phyloP scores from a whole-genome alignment of 2,888 invertebrate species.

The Athrips mouffetella region DNA sequence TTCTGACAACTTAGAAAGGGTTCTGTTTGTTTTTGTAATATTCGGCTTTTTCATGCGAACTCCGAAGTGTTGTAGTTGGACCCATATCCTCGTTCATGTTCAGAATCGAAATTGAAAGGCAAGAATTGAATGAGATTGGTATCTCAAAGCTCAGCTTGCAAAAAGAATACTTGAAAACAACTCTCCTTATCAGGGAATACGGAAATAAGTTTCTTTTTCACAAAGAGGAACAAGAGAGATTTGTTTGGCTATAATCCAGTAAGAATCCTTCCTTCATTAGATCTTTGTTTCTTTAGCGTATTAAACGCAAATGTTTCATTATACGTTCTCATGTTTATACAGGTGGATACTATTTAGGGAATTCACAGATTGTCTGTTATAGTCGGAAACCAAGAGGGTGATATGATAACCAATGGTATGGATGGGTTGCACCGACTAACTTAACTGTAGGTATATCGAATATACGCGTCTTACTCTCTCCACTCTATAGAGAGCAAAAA shows the following conservation, averaged over 20 bases:
- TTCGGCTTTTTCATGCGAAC: no score
- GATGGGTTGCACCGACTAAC: no score
- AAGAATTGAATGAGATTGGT: neutral
- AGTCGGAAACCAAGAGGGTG: no score
- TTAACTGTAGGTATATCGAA: no score
- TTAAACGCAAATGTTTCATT: no score
- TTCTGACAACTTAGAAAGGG: no score
- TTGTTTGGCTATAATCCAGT: conserved; percentile 60
- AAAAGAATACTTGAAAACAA: conserved; percentile 33
- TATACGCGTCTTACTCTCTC: no score
- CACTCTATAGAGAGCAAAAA: no score
- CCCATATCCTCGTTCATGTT: neutral
- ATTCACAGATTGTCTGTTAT: no score
- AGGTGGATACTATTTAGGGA: neutral
- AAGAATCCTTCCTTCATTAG: conserved; percentile 33
- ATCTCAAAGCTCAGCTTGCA: conserved; percentile 24
- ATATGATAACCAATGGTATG: no score
- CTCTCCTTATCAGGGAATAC: conserved; percentile 22
- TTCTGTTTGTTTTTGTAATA: no score
- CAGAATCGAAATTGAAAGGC: neutral
- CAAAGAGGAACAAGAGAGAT: conserved; percentile 52
- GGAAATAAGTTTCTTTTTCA: conserved; percentile 51
- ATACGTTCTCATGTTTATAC: neutral
- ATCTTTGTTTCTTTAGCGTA: conserved; percentile 32
- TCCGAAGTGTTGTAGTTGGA: no score